These are phyloP conservation scores for Melipona bicolor DNA, from an alignment of 2,888 invertebrate species.

Conservation along the genomic window DNA sequence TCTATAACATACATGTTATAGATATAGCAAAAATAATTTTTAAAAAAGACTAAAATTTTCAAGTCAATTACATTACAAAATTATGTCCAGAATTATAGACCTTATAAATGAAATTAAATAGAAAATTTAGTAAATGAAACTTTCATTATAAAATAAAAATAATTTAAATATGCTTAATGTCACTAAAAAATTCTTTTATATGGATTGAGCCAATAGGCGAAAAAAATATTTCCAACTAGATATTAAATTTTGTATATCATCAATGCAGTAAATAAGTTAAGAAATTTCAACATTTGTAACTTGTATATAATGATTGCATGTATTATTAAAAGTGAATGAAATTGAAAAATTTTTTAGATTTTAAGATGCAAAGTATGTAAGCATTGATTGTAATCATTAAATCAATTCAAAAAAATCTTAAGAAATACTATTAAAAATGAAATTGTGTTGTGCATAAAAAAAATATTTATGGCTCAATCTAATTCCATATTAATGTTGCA, in stretches of 20 bases:
- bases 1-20: background rate
- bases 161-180: constrained; percentile 24
- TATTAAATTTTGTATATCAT: constrained; percentile 22
- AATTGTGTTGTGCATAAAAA: constrained; percentile 9
- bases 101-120: constrained; percentile 22
- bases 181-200: background rate
- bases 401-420: background rate
- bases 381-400: background rate
- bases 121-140: background rate
- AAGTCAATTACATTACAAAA: constrained; percentile 1
- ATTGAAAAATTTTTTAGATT: constrained; percentile 24
- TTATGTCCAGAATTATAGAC: background rate
- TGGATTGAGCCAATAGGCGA: constrained; percentile 25
- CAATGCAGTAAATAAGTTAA: constrained; percentile 22
- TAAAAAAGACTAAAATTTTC: background rate
- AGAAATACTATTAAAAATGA: background rate
- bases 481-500: constrained; percentile 15
- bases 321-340: constrained; percentile 34
- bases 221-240: background rate
- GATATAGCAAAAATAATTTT: constrained; percentile 17
- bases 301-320: constrained; percentile 50
- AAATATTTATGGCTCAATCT: constrained; percentile 50
- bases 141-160: constrained; percentile 29
- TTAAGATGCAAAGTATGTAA: constrained; percentile 5
- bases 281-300: constrained; percentile 11